Base-by-base conservation (phyloP, 2,113 vertebrate genomes). In the Mus pahari region DNA sequence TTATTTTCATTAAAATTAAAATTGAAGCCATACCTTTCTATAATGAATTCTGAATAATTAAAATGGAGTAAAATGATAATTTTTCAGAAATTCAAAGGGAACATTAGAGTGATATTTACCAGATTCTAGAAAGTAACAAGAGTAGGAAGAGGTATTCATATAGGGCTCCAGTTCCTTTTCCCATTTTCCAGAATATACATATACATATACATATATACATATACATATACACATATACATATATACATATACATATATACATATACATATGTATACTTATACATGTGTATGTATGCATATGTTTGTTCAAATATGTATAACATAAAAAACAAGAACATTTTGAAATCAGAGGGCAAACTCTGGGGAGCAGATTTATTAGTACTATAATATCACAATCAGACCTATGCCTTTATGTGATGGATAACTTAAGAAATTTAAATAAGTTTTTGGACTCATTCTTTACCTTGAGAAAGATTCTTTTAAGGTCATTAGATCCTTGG, bases 401-500 rank as follows among this genome's bases (percentile, higher is more conserved):
- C 2, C 68, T 50, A 77, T 11, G 42, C 2, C 31, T 88, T 79
- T 48, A 81, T 53, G 45, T 70, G 60, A 28, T 92, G 36, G 2
- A 36, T 73, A 33, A n/a, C n/a, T 92, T 93, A 90, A 81, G 16
- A 14, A 74, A 79, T 91, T 94, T 58, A 68, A n/a, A 2, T 58
- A 83, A 86, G 26, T 75, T 68, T 4, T 17, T 60, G 74, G 75
- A n/a, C 6, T 13, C 17, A 42, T 53, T 94, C 20, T 39, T 86
- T 94, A 77, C 31, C 90, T 92, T 58, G 89, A 68, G n/a, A 78
- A 86, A 26, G 42, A 31, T 36, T 62, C 45, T 93, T 97, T 94
- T 45, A 96, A 96, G 95, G 94, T 97, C 95, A 96, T 81, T 42
- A 74, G 31, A 89, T 97, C 95, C 64, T 97, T 95, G 36, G 31